Evolutionary conservation across 37 sponge, comb jelly and placozoan species (phyloP).

Genomic region (Haliclona indistincta): DNA sequence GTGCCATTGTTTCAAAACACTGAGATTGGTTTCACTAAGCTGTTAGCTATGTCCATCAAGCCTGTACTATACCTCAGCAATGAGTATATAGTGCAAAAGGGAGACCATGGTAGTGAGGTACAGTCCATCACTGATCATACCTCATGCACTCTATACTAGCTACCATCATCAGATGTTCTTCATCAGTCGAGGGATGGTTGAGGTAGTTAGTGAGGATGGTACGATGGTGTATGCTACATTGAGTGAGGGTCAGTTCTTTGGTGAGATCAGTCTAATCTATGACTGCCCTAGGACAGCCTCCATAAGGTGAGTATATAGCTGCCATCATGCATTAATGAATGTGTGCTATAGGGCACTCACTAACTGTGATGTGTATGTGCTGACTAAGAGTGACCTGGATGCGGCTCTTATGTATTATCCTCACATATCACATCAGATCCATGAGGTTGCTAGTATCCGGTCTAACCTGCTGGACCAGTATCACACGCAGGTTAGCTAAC

Average conservation of each 20-base stretch:
- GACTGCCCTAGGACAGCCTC: constrained; percentile 65
- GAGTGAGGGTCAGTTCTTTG: constrained; percentile 81
- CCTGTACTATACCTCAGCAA: constrained; percentile 70
- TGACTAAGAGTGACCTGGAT: constrained; percentile 75
- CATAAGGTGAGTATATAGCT: constrained; percentile 35
- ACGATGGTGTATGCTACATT: constrained; percentile 58
- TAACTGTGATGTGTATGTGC: constrained; percentile 75
- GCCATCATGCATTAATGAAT: not conserved
- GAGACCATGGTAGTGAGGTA: constrained; percentile 81
- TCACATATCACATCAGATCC: constrained; percentile 69
- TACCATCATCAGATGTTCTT: constrained; percentile 65
- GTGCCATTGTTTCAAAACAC: constrained; percentile 80
- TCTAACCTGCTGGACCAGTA: constrained; percentile 22
- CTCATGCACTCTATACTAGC: not conserved
- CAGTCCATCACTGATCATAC: not conserved
- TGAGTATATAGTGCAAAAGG: constrained; percentile 74
- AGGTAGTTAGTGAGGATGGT: constrained; percentile 79
- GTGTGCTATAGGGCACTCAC: constrained; percentile 57
- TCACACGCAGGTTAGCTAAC: too few relatives aligned
- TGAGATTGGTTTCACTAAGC: constrained; percentile 74
- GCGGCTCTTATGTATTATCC: constrained; percentile 64
- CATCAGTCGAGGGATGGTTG: constrained; percentile 71
- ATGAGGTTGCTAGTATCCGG: constrained; percentile 56
- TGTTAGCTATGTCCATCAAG: constrained; percentile 72
- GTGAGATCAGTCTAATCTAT: constrained; percentile 72